Conservation (phyloP, 2,888 invertebrate genomes). For the Aromia moschata region DNA sequence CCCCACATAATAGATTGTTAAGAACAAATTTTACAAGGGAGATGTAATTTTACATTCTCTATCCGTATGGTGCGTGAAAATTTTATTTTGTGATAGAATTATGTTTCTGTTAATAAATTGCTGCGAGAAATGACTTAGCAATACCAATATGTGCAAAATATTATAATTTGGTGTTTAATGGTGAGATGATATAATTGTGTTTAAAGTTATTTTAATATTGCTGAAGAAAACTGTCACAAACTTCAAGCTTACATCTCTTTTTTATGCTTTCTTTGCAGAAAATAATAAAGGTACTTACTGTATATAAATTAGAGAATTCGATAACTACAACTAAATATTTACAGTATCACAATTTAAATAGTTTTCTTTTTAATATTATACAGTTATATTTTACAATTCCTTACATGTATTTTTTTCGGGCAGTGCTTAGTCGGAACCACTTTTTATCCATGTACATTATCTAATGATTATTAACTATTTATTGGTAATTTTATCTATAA, state of each 20-base stretch:
- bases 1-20: too few relatives aligned
- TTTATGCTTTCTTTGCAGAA: slow-evolving; percentile 6
- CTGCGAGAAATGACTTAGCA: too few relatives aligned
- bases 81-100: too few relatives aligned
- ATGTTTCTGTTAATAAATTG: too few relatives aligned
- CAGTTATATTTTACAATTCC: slow-evolving; percentile 57
- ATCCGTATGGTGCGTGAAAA: too few relatives aligned
- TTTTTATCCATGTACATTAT: too few relatives aligned
- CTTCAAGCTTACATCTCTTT: slow-evolving; percentile 27
- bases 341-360: slow-evolving; percentile 61
- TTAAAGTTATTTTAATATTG: slow-evolving; percentile 34
- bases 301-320: slow-evolving; percentile 18
- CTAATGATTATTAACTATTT: too few relatives aligned
- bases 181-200: background rate
- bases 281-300: slow-evolving; percentile 7
- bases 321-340: slow-evolving; percentile 48
- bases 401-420: slow-evolving; percentile 12
- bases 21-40: too few relatives aligned
- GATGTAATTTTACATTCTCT: too few relatives aligned
- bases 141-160: too few relatives aligned
- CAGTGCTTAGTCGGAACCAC: slow-evolving; percentile 6
- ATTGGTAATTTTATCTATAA: too few relatives aligned
- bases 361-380: slow-evolving; percentile 51
- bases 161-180: background rate
- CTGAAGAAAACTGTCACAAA: too few relatives aligned